Conservation (phyloP, 2,113 vertebrate genomes). For the Arvicanthis niloticus region DNA sequence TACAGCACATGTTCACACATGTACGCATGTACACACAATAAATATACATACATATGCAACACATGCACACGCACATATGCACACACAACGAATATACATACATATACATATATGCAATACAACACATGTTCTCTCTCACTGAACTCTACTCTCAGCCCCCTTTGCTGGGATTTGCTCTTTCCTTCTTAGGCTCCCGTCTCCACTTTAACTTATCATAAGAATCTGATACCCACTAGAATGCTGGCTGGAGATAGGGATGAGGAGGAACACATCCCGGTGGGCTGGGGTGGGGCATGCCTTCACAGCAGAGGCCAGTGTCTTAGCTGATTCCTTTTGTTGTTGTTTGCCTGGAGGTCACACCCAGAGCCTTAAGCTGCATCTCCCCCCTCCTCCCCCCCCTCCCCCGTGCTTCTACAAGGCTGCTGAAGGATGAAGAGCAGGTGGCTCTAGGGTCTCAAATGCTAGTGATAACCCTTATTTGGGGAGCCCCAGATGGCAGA, state of each 20-base stretch:
- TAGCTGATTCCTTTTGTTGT: not conserved
- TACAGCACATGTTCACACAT: not conserved
- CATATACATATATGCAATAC: not conserved
- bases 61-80: not conserved
- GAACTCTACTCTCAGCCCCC: not conserved
- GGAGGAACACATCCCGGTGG: not conserved
- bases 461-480: not conserved
- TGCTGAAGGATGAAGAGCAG: not conserved
- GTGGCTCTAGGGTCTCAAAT: not conserved
- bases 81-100: not conserved
- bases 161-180: not conserved
- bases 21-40: not conserved
- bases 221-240: not conserved
- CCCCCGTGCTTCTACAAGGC: too few species aligned
- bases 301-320: not conserved
- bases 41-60: not conserved
- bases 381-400: too few species aligned
- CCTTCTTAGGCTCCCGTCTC: not conserved
- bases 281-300: not conserved
- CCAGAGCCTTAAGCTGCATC: not conserved
- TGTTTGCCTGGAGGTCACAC: not conserved
- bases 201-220: not conserved
- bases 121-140: not conserved
- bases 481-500: not conserved
- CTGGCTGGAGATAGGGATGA: not conserved